Evolutionary conservation across 2,797 vertebrate genomes (phyloP).

Genomic region (Toxotes lorentzi): DNA sequence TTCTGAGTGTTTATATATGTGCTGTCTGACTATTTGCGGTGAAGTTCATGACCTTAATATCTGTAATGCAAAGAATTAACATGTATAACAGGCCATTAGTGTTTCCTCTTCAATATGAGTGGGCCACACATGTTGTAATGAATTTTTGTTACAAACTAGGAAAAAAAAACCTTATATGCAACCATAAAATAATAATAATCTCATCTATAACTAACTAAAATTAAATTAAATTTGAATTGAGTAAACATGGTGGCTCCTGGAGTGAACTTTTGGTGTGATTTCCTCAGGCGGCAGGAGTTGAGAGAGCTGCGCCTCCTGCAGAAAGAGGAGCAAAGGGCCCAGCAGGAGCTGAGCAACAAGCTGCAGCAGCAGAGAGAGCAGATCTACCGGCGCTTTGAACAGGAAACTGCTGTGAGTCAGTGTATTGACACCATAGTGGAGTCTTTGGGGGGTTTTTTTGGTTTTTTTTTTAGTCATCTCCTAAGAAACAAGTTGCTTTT

Average conservation of each 20-base stretch:
- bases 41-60: conserved; percentile 5
- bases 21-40: conserved; percentile 20
- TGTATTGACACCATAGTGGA: conserved; percentile 3
- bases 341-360: conserved; percentile 97
- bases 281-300: conserved; percentile 93
- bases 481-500: conserved; percentile 28
- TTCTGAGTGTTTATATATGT: conserved; percentile 30
- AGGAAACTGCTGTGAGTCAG: conserved; percentile 95
- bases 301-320: conserved; percentile 96
- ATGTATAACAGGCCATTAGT: background rate
- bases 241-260: conserved; percentile 12
- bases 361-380: conserved; percentile 96
- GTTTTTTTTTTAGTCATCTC: conserved; percentile 16
- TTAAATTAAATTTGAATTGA: background rate
- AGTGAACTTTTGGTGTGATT: conserved; percentile 44
- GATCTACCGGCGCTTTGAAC: conserved; percentile 96
- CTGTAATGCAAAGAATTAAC: conserved; percentile 5
- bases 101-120: background rate
- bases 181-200: background rate
- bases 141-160: background rate
- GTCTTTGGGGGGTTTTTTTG: too few species aligned
- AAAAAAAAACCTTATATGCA: background rate
- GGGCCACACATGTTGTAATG: background rate
- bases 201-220: background rate
- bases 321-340: conserved; percentile 98